A percentile compares a stretch with the other conserved stretches of the same genome.
Conservation (phyloP, 2,113 vertebrate species). For the Panthera leo region DNA sequence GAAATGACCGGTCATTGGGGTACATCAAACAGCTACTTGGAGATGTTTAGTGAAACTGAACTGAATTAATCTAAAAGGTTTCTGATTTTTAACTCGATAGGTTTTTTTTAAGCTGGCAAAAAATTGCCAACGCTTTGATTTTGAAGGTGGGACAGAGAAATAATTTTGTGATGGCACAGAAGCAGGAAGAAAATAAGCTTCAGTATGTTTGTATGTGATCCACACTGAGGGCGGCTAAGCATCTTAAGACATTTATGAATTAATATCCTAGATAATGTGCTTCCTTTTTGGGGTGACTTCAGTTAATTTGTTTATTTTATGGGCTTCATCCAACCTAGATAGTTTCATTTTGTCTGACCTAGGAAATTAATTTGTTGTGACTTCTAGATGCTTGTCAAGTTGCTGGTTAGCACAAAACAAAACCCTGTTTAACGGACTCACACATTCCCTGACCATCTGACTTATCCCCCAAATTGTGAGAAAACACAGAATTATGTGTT, state of each 20-base stretch:
- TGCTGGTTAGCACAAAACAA: background rate
- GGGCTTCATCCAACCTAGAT: background rate
- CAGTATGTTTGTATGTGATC: background rate
- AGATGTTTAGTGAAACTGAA: background rate
- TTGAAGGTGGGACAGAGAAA: background rate
- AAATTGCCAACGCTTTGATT: background rate
- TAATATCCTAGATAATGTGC: background rate
- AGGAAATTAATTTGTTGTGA: slow-evolving; percentile 36
- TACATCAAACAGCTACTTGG: background rate
- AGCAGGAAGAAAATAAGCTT: background rate
- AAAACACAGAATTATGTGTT: background rate
- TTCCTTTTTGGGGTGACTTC: background rate
- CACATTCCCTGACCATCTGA: background rate
- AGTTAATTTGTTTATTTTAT: background rate
- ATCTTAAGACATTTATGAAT: background rate
- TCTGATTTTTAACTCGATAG: background rate
- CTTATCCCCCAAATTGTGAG: background rate
- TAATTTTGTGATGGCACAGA: background rate
- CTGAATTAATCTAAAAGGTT: background rate
- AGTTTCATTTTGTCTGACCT: background rate
- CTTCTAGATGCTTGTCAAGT: background rate
- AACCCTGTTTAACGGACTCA: background rate
- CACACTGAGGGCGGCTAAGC: background rate
- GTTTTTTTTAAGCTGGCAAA: background rate
- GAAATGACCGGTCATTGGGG: background rate